Base-by-base conservation (phyloP, 2,797 vertebrate genomes). In the Sarcoramphus papa region DNA sequence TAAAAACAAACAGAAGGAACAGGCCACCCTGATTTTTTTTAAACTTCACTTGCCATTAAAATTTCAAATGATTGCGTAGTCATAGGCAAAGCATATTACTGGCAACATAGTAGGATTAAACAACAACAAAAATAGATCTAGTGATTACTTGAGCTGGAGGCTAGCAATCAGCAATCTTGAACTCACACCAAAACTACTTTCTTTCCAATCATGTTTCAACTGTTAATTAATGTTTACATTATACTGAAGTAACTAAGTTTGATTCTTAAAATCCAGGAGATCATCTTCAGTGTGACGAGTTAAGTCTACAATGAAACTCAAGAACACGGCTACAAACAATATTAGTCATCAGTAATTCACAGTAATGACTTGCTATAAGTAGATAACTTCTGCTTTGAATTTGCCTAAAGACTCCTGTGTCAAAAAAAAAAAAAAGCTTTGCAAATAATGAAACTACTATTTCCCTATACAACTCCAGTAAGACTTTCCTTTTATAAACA, bases 81-180 rank as follows among this genome's bases (percentile, higher is more conserved):
- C 88, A 92, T 9, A 91, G 33, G 76, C 77, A 81, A 73, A 85
- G 84, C 41, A 88, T 35, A 96, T 73, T 83, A 80, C 85, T 84
- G 57, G 69, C 81, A 95, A 74, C 80, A 91, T 2, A 88, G 79
- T 0, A 90, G 87, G 81, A 94, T 81, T 95, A 93, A 96, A 95
- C 83, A 92, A 77, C 83, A 96, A 92, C 92, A 80, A 94, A 97
- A 97, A 96, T 47, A 95, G 92, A 96, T 80, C 84, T 68, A 88
- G 80, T 67, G 91, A 97, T 95, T 88, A 94, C 94, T 73, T 91
- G 81, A 93, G 92, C 78, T 93, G 73, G 83, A 94, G 67, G 67
- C 63, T 85, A 90, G 68, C 85, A 92, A 76, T 59, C 91, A 93
- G 63, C 90, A 92, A 4, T 78, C 60, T 51, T 75, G 86, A 88